phyloP scores from a whole-genome alignment of 2,888 invertebrate species.

The Lordiphosa andalusiaca region DNA sequence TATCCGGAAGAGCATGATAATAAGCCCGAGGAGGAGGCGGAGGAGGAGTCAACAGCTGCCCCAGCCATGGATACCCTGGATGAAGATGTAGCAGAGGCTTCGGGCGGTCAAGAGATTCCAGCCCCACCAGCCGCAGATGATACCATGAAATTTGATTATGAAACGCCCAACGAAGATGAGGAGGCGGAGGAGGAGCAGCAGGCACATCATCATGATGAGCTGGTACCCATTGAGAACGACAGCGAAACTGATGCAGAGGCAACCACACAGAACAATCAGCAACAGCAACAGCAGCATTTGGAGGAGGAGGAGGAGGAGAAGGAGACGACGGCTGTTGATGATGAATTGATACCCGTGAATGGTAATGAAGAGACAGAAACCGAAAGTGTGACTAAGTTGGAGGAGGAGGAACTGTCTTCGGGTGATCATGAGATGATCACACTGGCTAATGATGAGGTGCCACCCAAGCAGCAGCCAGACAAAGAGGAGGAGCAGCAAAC shows the following conservation, averaged over 20 bases:
- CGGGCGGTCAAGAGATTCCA: constrained; percentile 49
- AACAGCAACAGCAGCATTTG: constrained; percentile 7
- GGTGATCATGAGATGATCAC: constrained; percentile 53
- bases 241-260: constrained; percentile 52
- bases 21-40: constrained; percentile 32
- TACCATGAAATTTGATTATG: constrained; percentile 78
- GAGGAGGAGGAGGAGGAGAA: constrained; percentile 7
- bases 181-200: constrained; percentile 25
- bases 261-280: constrained; percentile 45
- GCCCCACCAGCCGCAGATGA: constrained; percentile 48
- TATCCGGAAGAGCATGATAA: constrained; percentile 61
- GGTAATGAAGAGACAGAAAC: constrained; percentile 44
- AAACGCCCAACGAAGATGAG: constrained; percentile 47
- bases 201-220: constrained; percentile 38
- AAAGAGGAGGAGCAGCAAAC: constrained; percentile 4
- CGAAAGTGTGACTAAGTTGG: constrained; percentile 62
- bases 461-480: constrained; percentile 25
- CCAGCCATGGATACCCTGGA: constrained; percentile 11
- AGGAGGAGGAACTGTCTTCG: constrained; percentile 45
- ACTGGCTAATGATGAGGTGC: constrained; percentile 11
- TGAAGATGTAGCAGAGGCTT: constrained; percentile 47
- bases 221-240: constrained; percentile 33
- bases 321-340: constrained; percentile 40
- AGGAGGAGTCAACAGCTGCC: neutral
- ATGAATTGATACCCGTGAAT: constrained; percentile 65